phyloP scores from a whole-genome alignment of 1,140 invertebrate species.

The Pogonus chalceus region DNA sequence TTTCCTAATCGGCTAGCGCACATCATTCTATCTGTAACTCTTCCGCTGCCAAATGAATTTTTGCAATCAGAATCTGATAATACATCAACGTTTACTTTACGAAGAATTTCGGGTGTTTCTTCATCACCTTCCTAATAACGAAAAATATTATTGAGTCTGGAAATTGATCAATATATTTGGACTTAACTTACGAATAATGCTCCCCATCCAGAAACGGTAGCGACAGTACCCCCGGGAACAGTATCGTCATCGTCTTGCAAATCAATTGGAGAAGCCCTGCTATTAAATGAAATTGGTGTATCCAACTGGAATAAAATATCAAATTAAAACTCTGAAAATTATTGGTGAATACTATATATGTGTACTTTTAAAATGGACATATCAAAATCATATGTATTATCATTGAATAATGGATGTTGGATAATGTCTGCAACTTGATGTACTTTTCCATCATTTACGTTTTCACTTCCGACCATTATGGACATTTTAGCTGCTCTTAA shows the following conservation, averaged over 20 bases:
- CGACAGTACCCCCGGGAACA: conserved; percentile 11
- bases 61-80: conserved; percentile 28
- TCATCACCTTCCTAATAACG: conserved; percentile 12
- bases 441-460: neutral
- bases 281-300: conserved; percentile 23
- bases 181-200: conserved; percentile 6
- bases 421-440: neutral
- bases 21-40: conserved; percentile 53
- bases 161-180: neutral
- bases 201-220: conserved; percentile 32
- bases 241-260: conserved; percentile 13
- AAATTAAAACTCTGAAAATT: neutral
- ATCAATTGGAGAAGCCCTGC: conserved; percentile 17
- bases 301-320: conserved; percentile 20
- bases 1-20: conserved; percentile 57
- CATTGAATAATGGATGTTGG: neutral
- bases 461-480: neutral
- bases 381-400: neutral
- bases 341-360: neutral
- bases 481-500: conserved; percentile 23
- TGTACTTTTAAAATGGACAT: neutral
- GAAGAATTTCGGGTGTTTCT: conserved; percentile 34
- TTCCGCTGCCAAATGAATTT: conserved; percentile 25
- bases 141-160: neutral
- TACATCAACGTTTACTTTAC: conserved; percentile 36